A percentile compares a stretch with the other conserved stretches of the same genome.
Conservation (phyloP, 2,797 vertebrate genomes). For the Coranthus polyacanthus region DNA sequence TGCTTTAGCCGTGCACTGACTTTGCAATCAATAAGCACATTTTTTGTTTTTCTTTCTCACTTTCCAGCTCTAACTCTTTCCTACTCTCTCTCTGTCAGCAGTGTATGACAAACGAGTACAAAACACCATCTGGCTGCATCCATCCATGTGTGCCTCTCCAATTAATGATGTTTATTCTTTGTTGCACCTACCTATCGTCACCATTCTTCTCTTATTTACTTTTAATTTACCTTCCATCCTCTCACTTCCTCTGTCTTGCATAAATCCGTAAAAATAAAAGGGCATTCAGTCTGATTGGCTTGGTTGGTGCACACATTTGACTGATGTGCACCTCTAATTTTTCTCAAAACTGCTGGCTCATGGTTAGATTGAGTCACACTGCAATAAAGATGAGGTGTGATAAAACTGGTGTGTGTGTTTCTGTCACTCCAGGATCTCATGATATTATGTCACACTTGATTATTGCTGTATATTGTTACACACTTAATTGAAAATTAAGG, state of each 20-base stretch:
- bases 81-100: conserved; percentile 70
- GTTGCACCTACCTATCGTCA: conserved; percentile 72
- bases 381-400: too few relatives aligned
- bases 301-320: conserved; percentile 2
- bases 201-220: conserved; percentile 74
- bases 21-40: conserved; percentile 63
- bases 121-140: conserved; percentile 85
- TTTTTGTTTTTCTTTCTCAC: conserved; percentile 46
- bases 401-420: too few relatives aligned
- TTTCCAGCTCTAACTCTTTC: conserved; percentile 49
- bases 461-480: too few relatives aligned
- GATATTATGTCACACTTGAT: too few relatives aligned
- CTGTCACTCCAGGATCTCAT: too few relatives aligned
- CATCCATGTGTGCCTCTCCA: conserved; percentile 79
- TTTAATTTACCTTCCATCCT: conserved; percentile 50
- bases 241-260: conserved; percentile 48
- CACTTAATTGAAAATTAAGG: too few relatives aligned
- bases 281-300: conserved; percentile 19
- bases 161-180: conserved; percentile 82
- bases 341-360: neutral
- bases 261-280: conserved; percentile 24
- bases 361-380: too few relatives aligned
- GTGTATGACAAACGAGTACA: conserved; percentile 85
- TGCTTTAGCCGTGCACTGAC: conserved; percentile 60
- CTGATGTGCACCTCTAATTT: neutral